These are phyloP conservation scores for Drosophila nikananu DNA, from an alignment of 1,140 invertebrate genomes.

Conservation along the genomic window DNA sequence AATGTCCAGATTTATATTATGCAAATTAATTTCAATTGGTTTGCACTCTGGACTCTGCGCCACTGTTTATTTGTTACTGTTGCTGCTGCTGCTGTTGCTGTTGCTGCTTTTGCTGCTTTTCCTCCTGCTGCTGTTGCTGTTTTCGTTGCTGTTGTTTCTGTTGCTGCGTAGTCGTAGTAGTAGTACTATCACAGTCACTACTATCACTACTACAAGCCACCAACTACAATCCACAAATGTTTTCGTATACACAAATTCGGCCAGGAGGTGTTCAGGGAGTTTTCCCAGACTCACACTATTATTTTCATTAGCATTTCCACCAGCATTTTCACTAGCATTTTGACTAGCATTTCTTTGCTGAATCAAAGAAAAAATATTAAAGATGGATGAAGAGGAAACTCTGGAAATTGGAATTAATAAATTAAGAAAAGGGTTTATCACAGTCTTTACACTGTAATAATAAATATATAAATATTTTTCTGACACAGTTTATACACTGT, in stretches of 20 bases:
- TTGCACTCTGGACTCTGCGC: slow-evolving; percentile 74
- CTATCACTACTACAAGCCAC: slow-evolving; percentile 33
- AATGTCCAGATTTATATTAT: slow-evolving; percentile 78
- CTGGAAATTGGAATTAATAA: not conserved
- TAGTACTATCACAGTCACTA: slow-evolving; percentile 40
- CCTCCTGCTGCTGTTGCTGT: slow-evolving; percentile 23
- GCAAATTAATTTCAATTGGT: slow-evolving; percentile 84
- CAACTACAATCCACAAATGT: slow-evolving; percentile 19
- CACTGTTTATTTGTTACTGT: slow-evolving; percentile 43
- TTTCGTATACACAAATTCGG: slow-evolving; percentile 75
- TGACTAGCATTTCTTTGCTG: not conserved
- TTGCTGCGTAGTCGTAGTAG: slow-evolving; percentile 40
- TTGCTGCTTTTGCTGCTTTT: slow-evolving; percentile 16
- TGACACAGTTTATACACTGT: not conserved
- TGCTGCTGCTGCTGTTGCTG: slow-evolving; percentile 25
- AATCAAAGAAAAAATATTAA: too few species aligned
- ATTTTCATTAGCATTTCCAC: slow-evolving; percentile 15
- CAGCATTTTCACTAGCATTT: slow-evolving; percentile 9
- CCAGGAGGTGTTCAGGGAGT: slow-evolving; percentile 20
- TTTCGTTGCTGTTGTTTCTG: slow-evolving; percentile 60
- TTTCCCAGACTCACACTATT: slow-evolving; percentile 13
- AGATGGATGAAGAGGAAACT: too few species aligned
- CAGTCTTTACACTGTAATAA: not conserved
- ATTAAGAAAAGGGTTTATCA: not conserved
- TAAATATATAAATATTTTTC: not conserved